A percentile compares a stretch with the other conserved stretches of the same genome.
Evolutionary conservation across 2,888 invertebrate genomes (phyloP).

Genomic region (Polymixis flavicincta): DNA sequence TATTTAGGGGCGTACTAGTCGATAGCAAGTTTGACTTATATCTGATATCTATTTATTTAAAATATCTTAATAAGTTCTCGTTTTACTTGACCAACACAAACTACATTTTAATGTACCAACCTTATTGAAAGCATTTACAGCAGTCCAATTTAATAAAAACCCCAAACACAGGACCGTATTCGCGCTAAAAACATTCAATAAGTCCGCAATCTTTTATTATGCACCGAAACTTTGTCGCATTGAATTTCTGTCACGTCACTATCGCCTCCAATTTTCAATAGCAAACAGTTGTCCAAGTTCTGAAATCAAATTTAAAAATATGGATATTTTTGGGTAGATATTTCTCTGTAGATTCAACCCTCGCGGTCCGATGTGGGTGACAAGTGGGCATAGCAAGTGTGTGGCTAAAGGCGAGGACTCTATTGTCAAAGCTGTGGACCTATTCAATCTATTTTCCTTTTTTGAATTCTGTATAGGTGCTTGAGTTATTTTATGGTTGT

Average conservation of each 20-base stretch:
- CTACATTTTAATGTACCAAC: background rate
- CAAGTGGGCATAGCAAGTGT: conserved; percentile 79
- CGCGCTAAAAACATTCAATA: conserved; percentile 70
- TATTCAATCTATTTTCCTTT: conserved; percentile 72
- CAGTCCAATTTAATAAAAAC: conserved; percentile 27
- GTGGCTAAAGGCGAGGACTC: conserved; percentile 76
- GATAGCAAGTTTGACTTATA: background rate
- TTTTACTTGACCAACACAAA: background rate
- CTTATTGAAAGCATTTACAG: conserved; percentile 20
- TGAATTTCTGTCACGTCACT: conserved; percentile 88
- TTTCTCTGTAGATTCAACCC: conserved; percentile 86
- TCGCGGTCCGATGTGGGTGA: conserved; percentile 84
- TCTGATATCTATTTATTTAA: no score
- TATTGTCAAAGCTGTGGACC: conserved; percentile 75
- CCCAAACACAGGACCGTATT: conserved; percentile 42
- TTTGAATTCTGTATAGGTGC: conserved; percentile 30
- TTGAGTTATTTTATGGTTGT: conserved; percentile 19
- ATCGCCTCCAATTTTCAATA: conserved; percentile 88
- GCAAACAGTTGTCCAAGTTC: conserved; percentile 89
- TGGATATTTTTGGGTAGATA: conserved; percentile 80
- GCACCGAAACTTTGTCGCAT: conserved; percentile 78
- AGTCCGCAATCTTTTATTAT: conserved; percentile 74
- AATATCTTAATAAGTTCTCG: background rate
- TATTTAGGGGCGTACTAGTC: background rate
- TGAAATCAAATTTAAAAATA: conserved; percentile 89